These are phyloP conservation scores for Myripristis murdjan DNA, from an alignment of 2,797 vertebrate genomes.

Conservation along the genomic window DNA sequence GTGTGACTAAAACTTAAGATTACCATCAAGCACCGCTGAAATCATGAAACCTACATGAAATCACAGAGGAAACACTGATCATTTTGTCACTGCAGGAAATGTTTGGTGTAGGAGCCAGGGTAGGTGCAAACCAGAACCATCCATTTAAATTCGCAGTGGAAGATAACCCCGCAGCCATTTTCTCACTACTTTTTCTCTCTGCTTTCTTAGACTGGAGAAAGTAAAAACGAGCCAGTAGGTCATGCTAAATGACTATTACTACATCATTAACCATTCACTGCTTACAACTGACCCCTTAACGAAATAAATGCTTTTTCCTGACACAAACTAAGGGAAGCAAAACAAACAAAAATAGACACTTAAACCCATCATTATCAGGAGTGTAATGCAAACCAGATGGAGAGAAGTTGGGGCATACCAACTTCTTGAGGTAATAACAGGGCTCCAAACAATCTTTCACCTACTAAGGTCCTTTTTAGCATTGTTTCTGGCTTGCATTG, in stretches of 20 bases:
- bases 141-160: slow-evolving; percentile 25
- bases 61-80: slow-evolving; percentile 12
- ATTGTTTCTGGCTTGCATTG: slow-evolving; percentile 51
- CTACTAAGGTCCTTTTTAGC: slow-evolving; percentile 54
- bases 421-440: slow-evolving; percentile 92
- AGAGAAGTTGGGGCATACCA: slow-evolving; percentile 88
- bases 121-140: slow-evolving; percentile 13
- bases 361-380: slow-evolving; percentile 89
- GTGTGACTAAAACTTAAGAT: background rate
- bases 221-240: slow-evolving; percentile 58
- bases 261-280: slow-evolving; percentile 74
- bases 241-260: slow-evolving; percentile 65
- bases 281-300: slow-evolving; percentile 84
- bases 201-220: slow-evolving; percentile 61
- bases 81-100: slow-evolving; percentile 22
- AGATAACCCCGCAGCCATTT: slow-evolving; percentile 8
- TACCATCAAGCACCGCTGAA: background rate
- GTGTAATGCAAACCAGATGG: slow-evolving; percentile 95
- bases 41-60: slow-evolving; percentile 8
- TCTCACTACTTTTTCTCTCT: slow-evolving; percentile 24
- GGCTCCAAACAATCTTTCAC: slow-evolving; percentile 77
- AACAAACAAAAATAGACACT: slow-evolving; percentile 89
- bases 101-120: slow-evolving; percentile 13
- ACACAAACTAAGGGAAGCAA: slow-evolving; percentile 85
- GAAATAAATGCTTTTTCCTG: slow-evolving; percentile 87